Percentiles rank a stretch among this genome's conserved stretches.
Evolutionary conservation across 2,888 invertebrate species (phyloP).

Genomic region (Parnassius glacialis): DNA sequence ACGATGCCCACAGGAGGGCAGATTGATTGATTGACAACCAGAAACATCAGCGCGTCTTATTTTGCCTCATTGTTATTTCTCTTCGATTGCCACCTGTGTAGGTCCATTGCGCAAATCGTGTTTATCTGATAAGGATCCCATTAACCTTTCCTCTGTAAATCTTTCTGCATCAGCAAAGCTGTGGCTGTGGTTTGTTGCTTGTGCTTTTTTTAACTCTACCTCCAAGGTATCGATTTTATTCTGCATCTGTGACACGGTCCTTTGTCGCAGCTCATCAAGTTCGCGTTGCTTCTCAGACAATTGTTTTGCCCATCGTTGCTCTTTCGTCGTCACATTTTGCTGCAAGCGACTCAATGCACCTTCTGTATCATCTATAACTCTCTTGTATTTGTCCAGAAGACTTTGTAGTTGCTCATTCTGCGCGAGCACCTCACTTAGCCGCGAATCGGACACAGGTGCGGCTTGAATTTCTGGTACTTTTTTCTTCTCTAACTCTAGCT

Average conservation of each 20-base stretch:
- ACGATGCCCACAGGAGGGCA: too few species aligned
- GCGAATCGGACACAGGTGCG: constrained; percentile 40
- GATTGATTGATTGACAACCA: constrained; percentile 52
- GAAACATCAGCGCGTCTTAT: constrained; percentile 47
- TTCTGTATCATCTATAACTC: constrained; percentile 89
- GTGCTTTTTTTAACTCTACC: constrained; percentile 62
- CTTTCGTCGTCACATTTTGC: constrained; percentile 86
- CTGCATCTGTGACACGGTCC: constrained; percentile 76
- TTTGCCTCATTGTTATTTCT: constrained; percentile 75
- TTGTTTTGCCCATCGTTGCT: constrained; percentile 86
- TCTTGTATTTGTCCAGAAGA: constrained; percentile 86
- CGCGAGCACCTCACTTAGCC: constrained; percentile 73
- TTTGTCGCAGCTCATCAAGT: constrained; percentile 80
- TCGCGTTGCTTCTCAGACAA: constrained; percentile 84
- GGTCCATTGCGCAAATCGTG: constrained; percentile 67
- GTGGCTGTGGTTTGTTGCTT: constrained; percentile 53
- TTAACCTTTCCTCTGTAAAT: constrained; percentile 70
- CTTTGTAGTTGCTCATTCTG: constrained; percentile 84
- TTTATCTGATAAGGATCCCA: constrained; percentile 65
- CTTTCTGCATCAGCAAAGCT: constrained; percentile 66
- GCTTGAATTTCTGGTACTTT: constrained; percentile 31
- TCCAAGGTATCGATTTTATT: constrained; percentile 74
- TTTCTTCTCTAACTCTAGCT: constrained; percentile 35
- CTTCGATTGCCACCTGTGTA: constrained; percentile 76
- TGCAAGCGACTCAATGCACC: constrained; percentile 87